Conservation (phyloP, 2,113 vertebrate genomes). For the Mobula birostris region DNA sequence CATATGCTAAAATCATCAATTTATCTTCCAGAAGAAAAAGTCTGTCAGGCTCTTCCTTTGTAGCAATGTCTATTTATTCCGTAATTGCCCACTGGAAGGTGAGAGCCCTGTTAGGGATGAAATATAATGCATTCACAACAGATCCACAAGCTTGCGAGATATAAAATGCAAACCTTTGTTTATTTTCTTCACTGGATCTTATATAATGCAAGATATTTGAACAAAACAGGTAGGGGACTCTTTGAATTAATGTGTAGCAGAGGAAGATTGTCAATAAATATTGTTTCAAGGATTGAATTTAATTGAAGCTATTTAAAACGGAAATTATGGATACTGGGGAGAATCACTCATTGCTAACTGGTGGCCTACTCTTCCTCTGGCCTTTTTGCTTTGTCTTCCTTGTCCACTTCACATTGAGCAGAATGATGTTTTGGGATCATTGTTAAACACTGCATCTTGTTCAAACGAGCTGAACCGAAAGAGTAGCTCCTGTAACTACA, state of each 20-base stretch:
- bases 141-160: not conserved
- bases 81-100: not conserved
- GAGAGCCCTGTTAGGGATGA: not conserved
- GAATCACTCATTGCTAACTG: not conserved
- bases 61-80: not conserved
- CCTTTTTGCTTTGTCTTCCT: not conserved
- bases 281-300: not conserved
- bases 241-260: too few species aligned
- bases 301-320: not conserved
- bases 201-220: not conserved
- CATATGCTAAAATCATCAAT: slow-evolving; percentile 24
- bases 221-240: not conserved
- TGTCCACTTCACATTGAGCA: not conserved
- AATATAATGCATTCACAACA: not conserved
- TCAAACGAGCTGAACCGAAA: not conserved
- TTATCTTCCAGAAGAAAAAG: slow-evolving; percentile 1
- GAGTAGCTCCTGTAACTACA: too few species aligned
- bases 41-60: slow-evolving; percentile 22
- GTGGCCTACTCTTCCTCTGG: not conserved
- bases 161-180: not conserved
- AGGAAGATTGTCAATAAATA: not conserved
- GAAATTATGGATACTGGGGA: not conserved
- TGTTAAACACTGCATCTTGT: not conserved
- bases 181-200: not conserved
- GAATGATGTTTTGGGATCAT: not conserved